Conservation (phyloP, 2,797 vertebrate genomes). For the Epinephelus malabaricus region DNA sequence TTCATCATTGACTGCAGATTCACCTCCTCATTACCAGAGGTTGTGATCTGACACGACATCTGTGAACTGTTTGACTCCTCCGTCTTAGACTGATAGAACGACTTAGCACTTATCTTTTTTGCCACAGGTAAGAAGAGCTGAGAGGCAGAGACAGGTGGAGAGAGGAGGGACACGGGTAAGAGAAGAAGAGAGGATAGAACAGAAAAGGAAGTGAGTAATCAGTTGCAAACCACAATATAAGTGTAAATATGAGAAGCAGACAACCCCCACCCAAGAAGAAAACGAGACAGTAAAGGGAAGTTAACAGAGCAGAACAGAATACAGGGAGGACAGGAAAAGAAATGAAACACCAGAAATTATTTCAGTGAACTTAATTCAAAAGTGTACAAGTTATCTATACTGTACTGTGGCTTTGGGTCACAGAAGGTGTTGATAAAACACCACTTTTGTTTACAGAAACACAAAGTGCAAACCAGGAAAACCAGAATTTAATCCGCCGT, state of each 20-base stretch:
- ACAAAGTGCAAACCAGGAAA: slow-evolving; percentile 15
- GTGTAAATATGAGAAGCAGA: slow-evolving; percentile 44
- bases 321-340: slow-evolving; percentile 6
- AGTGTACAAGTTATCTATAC: not conserved
- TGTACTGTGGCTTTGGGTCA: not conserved
- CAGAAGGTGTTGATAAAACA: not conserved
- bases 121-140: slow-evolving; percentile 94
- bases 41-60: slow-evolving; percentile 94
- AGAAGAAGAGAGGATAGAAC: slow-evolving; percentile 38
- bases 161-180: slow-evolving; percentile 53
- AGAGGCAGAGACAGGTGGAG: slow-evolving; percentile 86
- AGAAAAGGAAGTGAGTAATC: slow-evolving; percentile 54
- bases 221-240: slow-evolving; percentile 47
- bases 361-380: slow-evolving; percentile 21
- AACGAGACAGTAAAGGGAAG: slow-evolving; percentile 19
- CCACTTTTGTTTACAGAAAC: not conserved
- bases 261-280: slow-evolving; percentile 26
- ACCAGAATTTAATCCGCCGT: not conserved
- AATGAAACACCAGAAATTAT: slow-evolving; percentile 17
- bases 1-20: slow-evolving; percentile 93
- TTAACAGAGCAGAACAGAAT: slow-evolving; percentile 16
- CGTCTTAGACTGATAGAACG: slow-evolving; percentile 95
- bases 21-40: slow-evolving; percentile 92
- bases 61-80: slow-evolving; percentile 95
- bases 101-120: slow-evolving; percentile 93